A percentile compares a stretch with the other conserved stretches of the same genome.
These are phyloP conservation scores for Choreutis nemorana DNA, from an alignment of 2,888 invertebrate genomes.

Conservation along the genomic window DNA sequence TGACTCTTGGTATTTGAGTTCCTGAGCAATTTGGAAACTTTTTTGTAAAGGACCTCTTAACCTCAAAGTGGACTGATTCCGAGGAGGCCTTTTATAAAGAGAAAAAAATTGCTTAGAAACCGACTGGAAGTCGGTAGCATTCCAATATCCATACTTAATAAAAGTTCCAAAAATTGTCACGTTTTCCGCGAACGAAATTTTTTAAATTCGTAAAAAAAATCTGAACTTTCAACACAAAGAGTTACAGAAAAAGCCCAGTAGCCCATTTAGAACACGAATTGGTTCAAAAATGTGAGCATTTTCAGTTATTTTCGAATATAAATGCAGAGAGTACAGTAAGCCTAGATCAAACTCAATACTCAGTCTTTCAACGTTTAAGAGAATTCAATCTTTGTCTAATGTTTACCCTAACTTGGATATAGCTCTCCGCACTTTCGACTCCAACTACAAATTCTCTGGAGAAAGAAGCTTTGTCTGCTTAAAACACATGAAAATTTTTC, in stretches of 20 bases:
- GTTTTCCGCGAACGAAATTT: no score
- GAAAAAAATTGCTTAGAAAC: no score
- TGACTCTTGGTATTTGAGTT: no score
- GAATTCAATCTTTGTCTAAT: slow-evolving; percentile 5
- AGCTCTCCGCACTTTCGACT: slow-evolving; percentile 11
- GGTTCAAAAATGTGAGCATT: slow-evolving; percentile 8
- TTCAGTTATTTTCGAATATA: slow-evolving; percentile 10
- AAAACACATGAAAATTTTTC: not conserved
- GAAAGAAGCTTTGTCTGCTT: slow-evolving; percentile 12
- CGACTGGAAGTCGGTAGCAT: no score
- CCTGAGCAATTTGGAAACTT: no score
- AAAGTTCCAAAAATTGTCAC: no score
- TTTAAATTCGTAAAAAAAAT: slow-evolving; percentile 10
- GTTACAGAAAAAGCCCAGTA: slow-evolving; percentile 9
- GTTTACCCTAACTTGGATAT: slow-evolving; percentile 11
- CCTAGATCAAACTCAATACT: slow-evolving; percentile 6
- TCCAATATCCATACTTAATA: no score
- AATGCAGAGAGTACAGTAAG: slow-evolving; percentile 7
- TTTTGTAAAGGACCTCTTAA: no score
- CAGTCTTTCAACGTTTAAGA: slow-evolving; percentile 7
- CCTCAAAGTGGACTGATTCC: no score
- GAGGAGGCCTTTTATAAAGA: no score
- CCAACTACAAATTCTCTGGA: slow-evolving; percentile 13
- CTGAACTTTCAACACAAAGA: slow-evolving; percentile 8
- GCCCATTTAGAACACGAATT: slow-evolving; percentile 8